Evolutionary conservation across 2,797 vertebrate genomes (phyloP), one percentile per base, ranked within the genome.

Genomic region (Anisognathus igniventris): DNA sequence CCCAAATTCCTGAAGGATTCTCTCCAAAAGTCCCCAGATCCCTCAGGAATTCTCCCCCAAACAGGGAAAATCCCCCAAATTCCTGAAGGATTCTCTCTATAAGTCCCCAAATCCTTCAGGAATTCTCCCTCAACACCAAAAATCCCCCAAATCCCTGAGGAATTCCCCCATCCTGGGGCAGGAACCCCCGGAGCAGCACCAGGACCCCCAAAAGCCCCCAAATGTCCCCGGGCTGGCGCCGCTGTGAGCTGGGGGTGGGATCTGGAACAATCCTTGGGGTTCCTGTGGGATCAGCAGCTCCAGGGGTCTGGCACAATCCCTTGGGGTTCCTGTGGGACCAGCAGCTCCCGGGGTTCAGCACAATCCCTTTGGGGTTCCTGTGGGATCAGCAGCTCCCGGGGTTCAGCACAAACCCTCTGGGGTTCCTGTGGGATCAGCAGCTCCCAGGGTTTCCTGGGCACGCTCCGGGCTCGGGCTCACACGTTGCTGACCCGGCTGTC

Each of bases 391-490:
- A 3, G 56, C 44, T n/a, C 37, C 12, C 12, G 37, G 37, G 37
- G 37, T 13, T 39, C 37, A 14, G 37, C 12, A 70, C 50, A 25
- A 40, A 40, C 37, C 37, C 48, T 40, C 14, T 2, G 12, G 37
- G 10, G 5, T 19, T 37, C 17, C 50, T 8, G 28, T 17, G 58
- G 39, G 40, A 16, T 28, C 47, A 1, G 47, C 31, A 3, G 58
- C 47, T 42, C 5, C 19, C 73, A 2, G 57, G 37, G 2, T 12
- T 9, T 7, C 42, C 71, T 0, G 16, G 70, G 5, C 4, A 7
- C 2, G 1, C n/a, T 7, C 19, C 19, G 18, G 58, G 37, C 0
- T 6, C 1, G 12, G 25, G 30, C 2, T 75, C 75, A 77, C 21
- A 65, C 75, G n/a, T 65, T 66, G 76, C 76, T 79, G 62, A 57